Evolutionary conservation across 2,797 vertebrate genomes (phyloP), one percentile per base, ranked within the genome.

Genomic region (Pangasius krempfi): DNA sequence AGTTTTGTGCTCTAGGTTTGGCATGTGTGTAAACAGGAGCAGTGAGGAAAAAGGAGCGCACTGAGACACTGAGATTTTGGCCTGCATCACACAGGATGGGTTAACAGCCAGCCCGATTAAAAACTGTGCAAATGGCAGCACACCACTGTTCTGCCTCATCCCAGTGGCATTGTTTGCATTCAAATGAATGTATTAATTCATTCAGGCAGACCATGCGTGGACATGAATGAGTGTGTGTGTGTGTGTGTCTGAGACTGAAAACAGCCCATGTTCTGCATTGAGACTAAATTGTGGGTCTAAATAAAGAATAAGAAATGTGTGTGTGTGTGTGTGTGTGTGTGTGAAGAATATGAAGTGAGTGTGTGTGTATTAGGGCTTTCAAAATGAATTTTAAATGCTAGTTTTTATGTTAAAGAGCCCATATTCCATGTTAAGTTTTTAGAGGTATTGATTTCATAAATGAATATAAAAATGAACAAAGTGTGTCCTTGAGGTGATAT

Each of bases 21-120:
- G 82, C 58, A 40, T 47, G 64, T 86, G 84, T 64, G 81, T 73
- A 86, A 89, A 88, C 79, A 87, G 80, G 50, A 54, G n/a, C 66
- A 88, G 52, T 64, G 30, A 58, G 76, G 86, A 20, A 70, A 68
- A 52, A 81, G 64, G 62, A 87, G 66, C 37, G 76, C 86, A 72
- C 30, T 25, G 81, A 83, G 78, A 81, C 37, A 9, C 72, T 13
- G 62, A 22, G 64, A 30, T 72, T 56, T 58, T 80, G 79, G 33
- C 33, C 56, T 27, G 10, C 33, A 13, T 80, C 52, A 87, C 56
- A 7, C 86, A 58, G 86, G 78, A 70, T 10, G 16, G 33, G 4
- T 81, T 81, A 13, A 33, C 56, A 40, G 79, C 79, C 79, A 62
- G 56, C 10, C 79, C n/a, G 70, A 88, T 84, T 84, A 81, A 58